Conservation (phyloP, 2,113 vertebrate species). For the Paramisgurnus dabryanus region DNA sequence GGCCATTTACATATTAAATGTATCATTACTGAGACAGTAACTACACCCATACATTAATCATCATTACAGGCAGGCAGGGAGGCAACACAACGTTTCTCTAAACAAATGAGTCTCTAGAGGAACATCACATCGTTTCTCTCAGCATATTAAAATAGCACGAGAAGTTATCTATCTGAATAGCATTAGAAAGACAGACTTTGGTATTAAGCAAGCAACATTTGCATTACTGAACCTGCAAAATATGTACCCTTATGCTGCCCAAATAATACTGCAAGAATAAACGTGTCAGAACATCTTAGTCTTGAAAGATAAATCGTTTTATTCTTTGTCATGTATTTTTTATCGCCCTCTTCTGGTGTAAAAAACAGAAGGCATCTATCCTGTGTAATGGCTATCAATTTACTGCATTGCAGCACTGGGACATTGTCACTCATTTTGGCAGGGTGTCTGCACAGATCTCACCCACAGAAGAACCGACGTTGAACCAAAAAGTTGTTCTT, state of each 20-base stretch:
- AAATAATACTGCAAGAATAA: too few relatives aligned
- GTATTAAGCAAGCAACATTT: background rate
- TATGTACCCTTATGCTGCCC: too few relatives aligned
- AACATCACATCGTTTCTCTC: background rate
- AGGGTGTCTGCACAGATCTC: constrained; percentile 29
- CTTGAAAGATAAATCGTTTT: too few relatives aligned
- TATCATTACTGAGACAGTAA: constrained; percentile 35
- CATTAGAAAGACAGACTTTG: background rate
- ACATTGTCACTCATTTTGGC: constrained; percentile 47
- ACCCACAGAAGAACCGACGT: background rate
- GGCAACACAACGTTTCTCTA: background rate
- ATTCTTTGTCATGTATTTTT: background rate
- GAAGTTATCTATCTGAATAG: background rate
- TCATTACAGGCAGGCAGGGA: background rate
- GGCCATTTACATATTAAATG: constrained; percentile 59
- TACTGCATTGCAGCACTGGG: constrained; percentile 75
- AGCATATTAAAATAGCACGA: constrained; percentile 9
- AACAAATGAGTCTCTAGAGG: constrained; percentile 36
- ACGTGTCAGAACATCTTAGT: too few relatives aligned
- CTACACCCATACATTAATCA: background rate
- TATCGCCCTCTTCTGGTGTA: constrained; percentile 69
- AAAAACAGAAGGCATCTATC: background rate
- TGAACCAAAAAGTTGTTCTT: background rate
- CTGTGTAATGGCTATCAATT: constrained; percentile 45
- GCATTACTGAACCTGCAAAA: background rate